phyloP scores from a whole-genome alignment of 2,797 vertebrate species.

The Myotis myotis region DNA sequence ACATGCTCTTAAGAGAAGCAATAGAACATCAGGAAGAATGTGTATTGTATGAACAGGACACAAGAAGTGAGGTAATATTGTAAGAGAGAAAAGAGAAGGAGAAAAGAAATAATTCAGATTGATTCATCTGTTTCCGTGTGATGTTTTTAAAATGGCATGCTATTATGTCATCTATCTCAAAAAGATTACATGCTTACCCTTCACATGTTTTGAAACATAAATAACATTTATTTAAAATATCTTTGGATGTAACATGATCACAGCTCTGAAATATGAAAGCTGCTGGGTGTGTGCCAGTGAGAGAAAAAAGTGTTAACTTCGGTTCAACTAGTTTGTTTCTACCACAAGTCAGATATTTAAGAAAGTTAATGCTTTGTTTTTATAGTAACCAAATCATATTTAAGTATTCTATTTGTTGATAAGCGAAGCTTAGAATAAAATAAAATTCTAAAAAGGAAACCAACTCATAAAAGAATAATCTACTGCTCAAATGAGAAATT shows the following conservation, averaged over 20 bases:
- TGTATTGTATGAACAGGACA: not conserved
- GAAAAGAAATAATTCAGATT: not conserved
- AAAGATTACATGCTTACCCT: not conserved
- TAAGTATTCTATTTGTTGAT: not conserved
- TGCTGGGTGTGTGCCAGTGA: not conserved
- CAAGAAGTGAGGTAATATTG: not conserved
- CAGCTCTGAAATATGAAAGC: not conserved
- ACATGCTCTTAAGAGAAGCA: not conserved
- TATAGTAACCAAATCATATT: not conserved
- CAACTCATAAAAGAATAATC: not conserved
- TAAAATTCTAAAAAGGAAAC: not conserved
- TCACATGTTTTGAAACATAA: not conserved
- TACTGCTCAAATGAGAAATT: not conserved
- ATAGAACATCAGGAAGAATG: not conserved
- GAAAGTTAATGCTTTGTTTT: not conserved
- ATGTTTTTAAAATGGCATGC: not conserved
- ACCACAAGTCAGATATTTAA: not conserved
- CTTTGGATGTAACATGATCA: not conserved
- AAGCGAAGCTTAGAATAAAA: not conserved
- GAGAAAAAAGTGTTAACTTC: not conserved
- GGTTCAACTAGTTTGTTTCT: not conserved
- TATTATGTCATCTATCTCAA: not conserved
- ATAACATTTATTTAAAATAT: not conserved
- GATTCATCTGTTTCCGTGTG: not conserved
- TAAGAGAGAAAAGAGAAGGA: not conserved